Conservation (phyloP, 2,797 vertebrate genomes). For the Sebastes umbrosus region DNA sequence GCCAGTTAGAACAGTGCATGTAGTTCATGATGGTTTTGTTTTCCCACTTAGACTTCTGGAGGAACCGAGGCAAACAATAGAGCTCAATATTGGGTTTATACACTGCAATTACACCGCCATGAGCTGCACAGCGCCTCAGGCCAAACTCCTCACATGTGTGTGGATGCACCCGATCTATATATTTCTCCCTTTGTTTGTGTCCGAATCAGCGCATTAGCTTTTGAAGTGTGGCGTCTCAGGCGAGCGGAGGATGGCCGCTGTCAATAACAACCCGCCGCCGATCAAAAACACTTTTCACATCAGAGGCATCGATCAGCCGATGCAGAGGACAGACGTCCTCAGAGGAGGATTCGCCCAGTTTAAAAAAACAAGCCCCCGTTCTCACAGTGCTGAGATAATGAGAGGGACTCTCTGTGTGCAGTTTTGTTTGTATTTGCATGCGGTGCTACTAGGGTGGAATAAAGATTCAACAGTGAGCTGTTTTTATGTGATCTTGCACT, state of each 20-base stretch:
- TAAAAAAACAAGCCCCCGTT: conserved; percentile 16
- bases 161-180: conserved; percentile 36
- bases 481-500: conserved; percentile 26
- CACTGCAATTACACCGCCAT: conserved; percentile 54
- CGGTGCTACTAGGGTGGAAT: background rate
- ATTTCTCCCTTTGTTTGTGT: conserved; percentile 44
- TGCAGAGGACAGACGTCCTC: conserved; percentile 33
- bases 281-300: conserved; percentile 74
- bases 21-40: conserved; percentile 22
- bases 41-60: conserved; percentile 23
- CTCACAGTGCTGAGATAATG: conserved; percentile 40
- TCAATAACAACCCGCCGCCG: conserved; percentile 55
- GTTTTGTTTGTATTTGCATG: conserved; percentile 26
- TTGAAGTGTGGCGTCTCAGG: conserved; percentile 44
- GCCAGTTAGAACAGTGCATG: background rate
- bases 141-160: background rate
- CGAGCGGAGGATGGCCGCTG: conserved; percentile 22
- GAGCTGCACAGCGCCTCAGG: conserved; percentile 34
- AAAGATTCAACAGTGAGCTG: conserved; percentile 7
- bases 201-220: conserved; percentile 32
- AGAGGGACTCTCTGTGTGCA: conserved; percentile 21
- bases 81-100: conserved; percentile 57
- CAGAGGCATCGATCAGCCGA: conserved; percentile 61
- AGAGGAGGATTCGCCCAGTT: conserved; percentile 26
- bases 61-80: conserved; percentile 52